Evolutionary conservation across 2,113 vertebrate species (phyloP), one percentile per base, ranked within the genome.

Genomic region (Chaetodon auriga): DNA sequence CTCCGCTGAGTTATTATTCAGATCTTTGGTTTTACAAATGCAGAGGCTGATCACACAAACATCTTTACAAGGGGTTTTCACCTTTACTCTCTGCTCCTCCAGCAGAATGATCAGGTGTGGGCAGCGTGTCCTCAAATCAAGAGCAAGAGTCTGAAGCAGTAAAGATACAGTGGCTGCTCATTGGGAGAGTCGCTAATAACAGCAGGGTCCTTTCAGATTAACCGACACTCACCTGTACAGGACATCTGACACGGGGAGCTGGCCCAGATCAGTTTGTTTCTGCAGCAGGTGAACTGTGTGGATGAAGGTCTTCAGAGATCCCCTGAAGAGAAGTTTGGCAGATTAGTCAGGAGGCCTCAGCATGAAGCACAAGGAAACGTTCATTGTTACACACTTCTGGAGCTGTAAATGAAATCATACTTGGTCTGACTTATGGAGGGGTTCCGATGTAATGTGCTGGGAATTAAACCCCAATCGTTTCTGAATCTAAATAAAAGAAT

Each of bases 101-200:
- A 75, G 96, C 94, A 85, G 93, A 95, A 92, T 96, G 98, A 87
- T 99, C 97, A 36, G 97, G 97, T 6, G 97, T 97, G 6, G 98
- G 97, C 70, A 99, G 90, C 98, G 99, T 98, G 91, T 99, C 97
- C 93, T 99, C 98, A 92, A 99, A 99, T 12, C 98, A 98, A 98
- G 77, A 99, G 96, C 92, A 99, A 92, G 69, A 99, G 95, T 95
- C 98, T 99, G 86, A 30, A 48, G n/a, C 14, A 88, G 78, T 68
- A 70, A 21, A 70, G 5, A 92, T 54, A 82, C 14, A 68, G 51
- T 74, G 48, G 30, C 85, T 61, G 80, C 0, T 79, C 35, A 5
- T 18, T 1, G 3, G 23, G 35, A 79, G 64, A 66, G 6, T 19
- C 7, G 21, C n/a, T 54, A 46, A 45, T 45, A 35, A 18, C 14